Percentiles rank a stretch among this genome's conserved stretches.
Conservation (phyloP, 2,888 invertebrate genomes). For the Tholera decimalis region DNA sequence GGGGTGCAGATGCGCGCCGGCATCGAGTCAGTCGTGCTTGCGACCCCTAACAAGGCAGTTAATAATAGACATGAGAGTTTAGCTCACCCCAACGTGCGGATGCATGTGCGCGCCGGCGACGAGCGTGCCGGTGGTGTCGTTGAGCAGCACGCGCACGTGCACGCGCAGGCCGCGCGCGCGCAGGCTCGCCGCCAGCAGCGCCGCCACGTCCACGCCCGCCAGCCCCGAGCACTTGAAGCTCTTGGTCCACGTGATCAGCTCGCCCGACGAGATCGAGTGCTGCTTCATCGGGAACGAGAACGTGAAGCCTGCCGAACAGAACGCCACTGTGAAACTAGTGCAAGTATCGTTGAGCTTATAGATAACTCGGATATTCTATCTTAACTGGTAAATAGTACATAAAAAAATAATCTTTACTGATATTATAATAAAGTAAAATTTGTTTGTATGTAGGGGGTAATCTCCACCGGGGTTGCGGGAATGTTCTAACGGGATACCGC, state of each 20-base stretch:
- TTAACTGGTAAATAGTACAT: not conserved
- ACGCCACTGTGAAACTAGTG: not conserved
- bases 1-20: too few relatives aligned
- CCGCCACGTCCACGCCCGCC: constrained; percentile 93
- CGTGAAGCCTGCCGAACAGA: constrained; percentile 92
- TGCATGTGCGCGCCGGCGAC: constrained; percentile 94
- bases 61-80: too few relatives aligned
- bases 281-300: constrained; percentile 97
- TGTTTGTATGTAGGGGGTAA: too few relatives aligned
- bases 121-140: constrained; percentile 94
- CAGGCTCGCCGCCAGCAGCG: constrained; percentile 93
- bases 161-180: constrained; percentile 90
- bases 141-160: constrained; percentile 94
- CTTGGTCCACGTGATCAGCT: constrained; percentile 96
- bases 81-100: constrained; percentile 89
- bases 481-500: too few relatives aligned
- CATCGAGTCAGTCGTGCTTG: too few relatives aligned
- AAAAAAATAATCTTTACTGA: too few relatives aligned
- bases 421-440: too few relatives aligned
- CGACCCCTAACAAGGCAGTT: too few relatives aligned
- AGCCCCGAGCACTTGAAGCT: constrained; percentile 95
- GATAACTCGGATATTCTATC: not conserved
- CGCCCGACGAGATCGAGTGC: constrained; percentile 93
- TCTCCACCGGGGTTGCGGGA: too few relatives aligned
- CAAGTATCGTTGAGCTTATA: not conserved